Evolutionary conservation across 2,888 invertebrate species (phyloP), one percentile per base, ranked within the genome.

Genomic region (Crepidodera aurea): DNA sequence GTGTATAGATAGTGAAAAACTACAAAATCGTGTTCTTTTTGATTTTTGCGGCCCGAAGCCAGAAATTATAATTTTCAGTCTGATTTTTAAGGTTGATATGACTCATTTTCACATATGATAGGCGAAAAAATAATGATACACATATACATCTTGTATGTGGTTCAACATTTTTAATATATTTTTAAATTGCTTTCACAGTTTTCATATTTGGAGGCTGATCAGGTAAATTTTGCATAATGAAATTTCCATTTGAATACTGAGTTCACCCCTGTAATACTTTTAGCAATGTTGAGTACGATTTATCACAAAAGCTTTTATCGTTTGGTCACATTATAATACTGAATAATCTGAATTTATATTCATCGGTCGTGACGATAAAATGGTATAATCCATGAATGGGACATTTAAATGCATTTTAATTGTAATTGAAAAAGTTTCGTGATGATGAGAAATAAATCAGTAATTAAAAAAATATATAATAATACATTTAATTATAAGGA

Each of bases 301-400:
- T 75, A 73, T 73, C 18, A 40, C 40, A 74, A 75, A 77, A 73
- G 73, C 74, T 74, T 75, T 76, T 76, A 76, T 76, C 74, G 73
- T 67, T 70, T 64, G 67, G 64, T 72, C 40, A 32, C 10, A 54
- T 44, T 70, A 77, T 78, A 77, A 77, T 75, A 75, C 73, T 67
- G 69, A 64, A 74, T 76, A 75, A 77, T 77, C 74, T 72, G 67
- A 71, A 68, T 72, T 73, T 74, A 77, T 75, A 72, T 72, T 57
- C 60, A 58, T 64, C 13, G 40, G 13, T 18, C 29, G 44, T 32
- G 54, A 40, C 40, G 10, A 40, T 40, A 40, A 8, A 40, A 40
- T 7, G 40, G 5, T 13, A 40, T 40, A 40, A 18, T 40, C 40
- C 10, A 40, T 40, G 40, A 40, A 40, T 15, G 18, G 18, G 16